Conservation (phyloP, 2,888 invertebrate species). For the Diachrysia chrysitis region DNA sequence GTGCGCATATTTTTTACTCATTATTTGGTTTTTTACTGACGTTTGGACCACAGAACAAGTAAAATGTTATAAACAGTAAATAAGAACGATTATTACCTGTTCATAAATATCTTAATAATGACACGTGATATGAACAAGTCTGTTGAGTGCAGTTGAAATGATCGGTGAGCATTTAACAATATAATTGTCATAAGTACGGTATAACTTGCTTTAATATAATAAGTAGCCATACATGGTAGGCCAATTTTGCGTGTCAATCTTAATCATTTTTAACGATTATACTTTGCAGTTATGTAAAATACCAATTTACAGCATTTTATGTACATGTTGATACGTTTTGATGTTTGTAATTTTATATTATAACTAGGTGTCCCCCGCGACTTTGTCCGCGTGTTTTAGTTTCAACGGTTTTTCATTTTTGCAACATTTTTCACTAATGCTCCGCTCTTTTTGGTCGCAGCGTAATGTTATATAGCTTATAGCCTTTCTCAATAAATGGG, state of each 20-base stretch:
- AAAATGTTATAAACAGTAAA: no score
- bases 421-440: no score
- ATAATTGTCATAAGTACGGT: conserved; percentile 36
- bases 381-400: no score
- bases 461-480: no score
- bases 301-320: neutral
- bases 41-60: no score
- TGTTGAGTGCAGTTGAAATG: conserved; percentile 23
- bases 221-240: conserved; percentile 1
- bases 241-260: neutral
- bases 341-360: neutral
- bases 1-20: no score
- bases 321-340: neutral
- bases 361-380: no score
- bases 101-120: neutral
- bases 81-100: neutral
- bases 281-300: neutral
- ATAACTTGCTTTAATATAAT: conserved; percentile 16
- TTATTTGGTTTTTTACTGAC: no score
- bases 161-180: conserved; percentile 28
- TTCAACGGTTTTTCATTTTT: no score
- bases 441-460: no score
- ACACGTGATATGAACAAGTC: neutral
- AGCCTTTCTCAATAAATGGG: no score
- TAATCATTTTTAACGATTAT: neutral